Evolutionary conservation across 2,113 vertebrate genomes (phyloP).

Genomic region (Nycticebus coucang): DNA sequence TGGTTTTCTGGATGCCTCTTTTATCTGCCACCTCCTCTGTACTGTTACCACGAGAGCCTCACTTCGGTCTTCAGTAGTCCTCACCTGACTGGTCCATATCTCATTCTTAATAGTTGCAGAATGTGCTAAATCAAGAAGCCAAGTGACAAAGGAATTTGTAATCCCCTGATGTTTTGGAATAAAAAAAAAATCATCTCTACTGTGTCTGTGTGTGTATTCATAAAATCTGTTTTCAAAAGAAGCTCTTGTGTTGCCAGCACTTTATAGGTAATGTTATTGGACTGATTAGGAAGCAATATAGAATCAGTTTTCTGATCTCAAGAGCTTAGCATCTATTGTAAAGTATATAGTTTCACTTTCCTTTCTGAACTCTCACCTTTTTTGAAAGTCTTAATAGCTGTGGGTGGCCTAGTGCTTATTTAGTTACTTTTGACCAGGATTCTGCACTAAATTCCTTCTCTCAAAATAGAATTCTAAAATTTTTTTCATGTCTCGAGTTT

Average conservation of each 20-base stretch:
- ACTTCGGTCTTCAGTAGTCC: background rate
- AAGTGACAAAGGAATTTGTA: too few species aligned
- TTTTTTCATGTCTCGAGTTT: conserved; percentile 7
- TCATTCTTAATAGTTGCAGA: background rate
- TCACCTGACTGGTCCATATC: background rate
- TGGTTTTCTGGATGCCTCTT: background rate
- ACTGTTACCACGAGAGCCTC: background rate
- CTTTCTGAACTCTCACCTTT: background rate
- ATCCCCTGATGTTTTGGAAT: too few species aligned
- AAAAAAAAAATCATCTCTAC: too few species aligned
- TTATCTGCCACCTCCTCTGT: background rate
- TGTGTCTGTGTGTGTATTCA: too few species aligned
- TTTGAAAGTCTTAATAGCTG: background rate
- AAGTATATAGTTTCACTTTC: background rate
- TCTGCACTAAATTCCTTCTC: background rate
- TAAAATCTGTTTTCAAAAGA: too few species aligned
- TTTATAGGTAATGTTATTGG: background rate
- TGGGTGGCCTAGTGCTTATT: background rate
- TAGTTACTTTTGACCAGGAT: background rate
- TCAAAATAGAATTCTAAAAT: background rate
- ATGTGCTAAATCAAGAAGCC: background rate
- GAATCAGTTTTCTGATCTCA: background rate
- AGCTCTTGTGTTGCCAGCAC: background rate
- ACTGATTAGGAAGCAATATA: background rate
- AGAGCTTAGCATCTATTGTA: background rate